Percentiles rank a stretch among this genome's conserved stretches.
phyloP scores from a whole-genome alignment of 2,113 vertebrate genomes.

The Ceyx cyanopectus region DNA sequence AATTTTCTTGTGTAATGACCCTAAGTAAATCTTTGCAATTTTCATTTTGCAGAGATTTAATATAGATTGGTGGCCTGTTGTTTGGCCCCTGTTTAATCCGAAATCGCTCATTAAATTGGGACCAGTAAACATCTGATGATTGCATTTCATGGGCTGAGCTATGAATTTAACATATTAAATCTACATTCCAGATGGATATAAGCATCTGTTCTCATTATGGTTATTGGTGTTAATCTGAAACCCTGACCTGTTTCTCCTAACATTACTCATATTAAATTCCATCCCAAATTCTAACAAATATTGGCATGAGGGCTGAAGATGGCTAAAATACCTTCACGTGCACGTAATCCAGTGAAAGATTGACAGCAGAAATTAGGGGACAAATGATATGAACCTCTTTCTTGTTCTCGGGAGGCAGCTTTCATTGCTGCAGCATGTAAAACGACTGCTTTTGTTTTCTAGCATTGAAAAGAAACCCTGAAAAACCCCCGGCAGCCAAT shows the following conservation, averaged over 20 bases:
- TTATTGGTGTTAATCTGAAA: constrained; percentile 82
- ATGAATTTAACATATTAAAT: constrained; percentile 75
- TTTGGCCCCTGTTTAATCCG: constrained; percentile 89
- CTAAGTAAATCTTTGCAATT: constrained; percentile 94
- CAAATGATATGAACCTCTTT: background rate
- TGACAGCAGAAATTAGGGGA: background rate
- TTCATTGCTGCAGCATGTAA: background rate
- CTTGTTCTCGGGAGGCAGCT: background rate
- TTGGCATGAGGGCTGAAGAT: background rate
- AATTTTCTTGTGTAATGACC: constrained; percentile 88
- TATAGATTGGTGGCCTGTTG: constrained; percentile 89
- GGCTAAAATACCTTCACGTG: constrained; percentile 35
- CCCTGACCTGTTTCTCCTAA: constrained; percentile 80
- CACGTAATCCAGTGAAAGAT: background rate
- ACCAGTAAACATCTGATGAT: constrained; percentile 83
- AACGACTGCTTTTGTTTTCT: background rate
- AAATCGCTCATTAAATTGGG: constrained; percentile 87
- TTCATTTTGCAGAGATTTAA: constrained; percentile 97
- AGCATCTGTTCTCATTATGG: constrained; percentile 84
- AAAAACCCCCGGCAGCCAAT: background rate
- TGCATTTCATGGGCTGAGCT: constrained; percentile 80
- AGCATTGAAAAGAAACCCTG: background rate
- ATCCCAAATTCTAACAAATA: constrained; percentile 36
- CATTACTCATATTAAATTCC: constrained; percentile 79
- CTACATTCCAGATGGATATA: constrained; percentile 78